Evolutionary conservation across 2,797 vertebrate species (phyloP).

Genomic region (Alca torda): DNA sequence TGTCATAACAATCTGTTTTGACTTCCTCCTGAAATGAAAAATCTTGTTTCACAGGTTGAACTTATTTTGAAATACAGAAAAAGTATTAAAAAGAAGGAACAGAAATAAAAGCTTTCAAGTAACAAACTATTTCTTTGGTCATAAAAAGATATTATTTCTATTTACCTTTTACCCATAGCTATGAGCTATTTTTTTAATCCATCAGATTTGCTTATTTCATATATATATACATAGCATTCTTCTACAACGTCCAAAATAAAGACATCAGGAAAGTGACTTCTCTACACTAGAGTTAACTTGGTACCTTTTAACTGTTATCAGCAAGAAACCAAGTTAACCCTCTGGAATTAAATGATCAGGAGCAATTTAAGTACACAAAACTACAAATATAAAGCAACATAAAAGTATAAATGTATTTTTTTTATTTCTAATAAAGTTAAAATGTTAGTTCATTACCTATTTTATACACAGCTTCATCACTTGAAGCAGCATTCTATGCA

Average conservation of each 20-base stretch:
- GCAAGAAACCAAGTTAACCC: not conserved
- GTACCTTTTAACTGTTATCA: not conserved
- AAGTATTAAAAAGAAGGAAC: not conserved
- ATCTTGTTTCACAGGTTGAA: constrained; percentile 30
- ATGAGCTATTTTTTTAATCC: not conserved
- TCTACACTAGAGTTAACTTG: not conserved
- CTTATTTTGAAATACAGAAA: not conserved
- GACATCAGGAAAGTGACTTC: not conserved
- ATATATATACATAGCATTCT: not conserved
- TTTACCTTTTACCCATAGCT: not conserved
- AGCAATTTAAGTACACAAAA: not conserved
- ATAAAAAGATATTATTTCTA: not conserved
- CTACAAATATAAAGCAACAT: not conserved
- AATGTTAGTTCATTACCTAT: not conserved
- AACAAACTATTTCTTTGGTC: not conserved
- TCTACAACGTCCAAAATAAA: not conserved
- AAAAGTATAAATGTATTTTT: not conserved
- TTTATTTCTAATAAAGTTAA: not conserved
- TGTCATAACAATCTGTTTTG: constrained; percentile 42
- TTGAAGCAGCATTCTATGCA: not conserved
- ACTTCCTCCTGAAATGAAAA: constrained; percentile 41
- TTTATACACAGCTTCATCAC: not conserved
- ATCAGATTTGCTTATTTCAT: not conserved
- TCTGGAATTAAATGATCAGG: not conserved
- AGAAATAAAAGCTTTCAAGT: not conserved